phyloP scores from a whole-genome alignment of 2,797 vertebrate genomes.

The Diglossa cyanea region DNA sequence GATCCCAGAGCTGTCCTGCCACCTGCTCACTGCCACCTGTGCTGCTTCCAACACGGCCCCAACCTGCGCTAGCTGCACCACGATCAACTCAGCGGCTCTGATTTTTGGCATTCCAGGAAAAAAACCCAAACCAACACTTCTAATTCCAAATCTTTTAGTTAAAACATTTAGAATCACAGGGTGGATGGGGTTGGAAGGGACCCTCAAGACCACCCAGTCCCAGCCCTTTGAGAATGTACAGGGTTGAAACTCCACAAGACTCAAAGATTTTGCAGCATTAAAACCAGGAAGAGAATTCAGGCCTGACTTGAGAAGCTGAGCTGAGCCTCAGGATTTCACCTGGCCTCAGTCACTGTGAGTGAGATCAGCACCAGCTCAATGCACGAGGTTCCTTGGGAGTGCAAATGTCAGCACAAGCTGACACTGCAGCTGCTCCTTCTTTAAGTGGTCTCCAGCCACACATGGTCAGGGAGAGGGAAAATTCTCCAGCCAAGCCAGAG shows the following conservation, averaged over 20 bases:
- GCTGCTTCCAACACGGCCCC: neutral
- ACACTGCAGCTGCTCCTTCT: neutral
- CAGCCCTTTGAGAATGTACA: neutral
- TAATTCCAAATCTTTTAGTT: neutral
- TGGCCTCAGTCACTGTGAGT: neutral
- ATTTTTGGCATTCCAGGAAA: neutral
- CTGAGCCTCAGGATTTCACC: neutral
- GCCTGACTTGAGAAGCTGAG: neutral
- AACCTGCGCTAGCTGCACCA: neutral
- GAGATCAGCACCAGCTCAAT: neutral
- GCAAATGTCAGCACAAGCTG: neutral
- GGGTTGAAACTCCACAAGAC: neutral
- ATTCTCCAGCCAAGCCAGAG: neutral
- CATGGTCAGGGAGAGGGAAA: neutral
- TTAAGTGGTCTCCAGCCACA: neutral
- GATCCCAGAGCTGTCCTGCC: neutral
- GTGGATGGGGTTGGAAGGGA: too few relatives aligned
- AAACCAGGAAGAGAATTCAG: neutral
- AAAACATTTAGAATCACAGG: neutral
- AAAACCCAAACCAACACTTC: neutral
- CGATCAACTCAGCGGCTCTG: fast-evolving
- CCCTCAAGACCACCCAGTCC: neutral
- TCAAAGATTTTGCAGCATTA: neutral
- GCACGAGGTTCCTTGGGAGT: neutral
- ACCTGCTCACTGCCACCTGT: neutral